Conservation (phyloP, 2,797 vertebrate species). For the Hoplostethus mediterraneus region DNA sequence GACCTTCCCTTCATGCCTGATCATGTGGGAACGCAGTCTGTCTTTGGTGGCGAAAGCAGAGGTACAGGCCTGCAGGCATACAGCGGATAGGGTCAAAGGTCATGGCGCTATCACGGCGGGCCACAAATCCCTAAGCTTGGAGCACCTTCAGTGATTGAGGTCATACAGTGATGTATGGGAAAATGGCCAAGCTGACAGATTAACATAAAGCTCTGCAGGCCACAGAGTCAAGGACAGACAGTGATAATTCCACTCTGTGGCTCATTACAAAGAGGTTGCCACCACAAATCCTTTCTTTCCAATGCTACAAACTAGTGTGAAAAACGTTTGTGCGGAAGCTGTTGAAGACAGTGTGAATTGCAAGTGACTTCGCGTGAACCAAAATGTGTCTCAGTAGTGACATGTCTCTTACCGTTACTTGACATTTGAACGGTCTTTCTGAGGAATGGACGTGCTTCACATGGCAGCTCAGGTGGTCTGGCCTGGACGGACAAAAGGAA, state of each 20-base stretch:
- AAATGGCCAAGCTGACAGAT: no score
- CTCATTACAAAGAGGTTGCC: background rate
- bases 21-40: constrained; percentile 99
- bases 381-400: no score
- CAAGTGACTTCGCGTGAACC: background rate
- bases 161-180: no score
- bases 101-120: background rate
- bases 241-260: background rate
- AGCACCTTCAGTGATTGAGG: constrained; percentile 2
- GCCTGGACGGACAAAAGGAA: constrained; percentile 83
- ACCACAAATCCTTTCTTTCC: background rate
- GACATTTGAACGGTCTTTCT: constrained; percentile 99
- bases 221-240: background rate
- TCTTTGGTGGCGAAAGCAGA: constrained; percentile 99
- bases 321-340: background rate
- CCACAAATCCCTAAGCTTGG: background rate
- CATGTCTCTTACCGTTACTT: constrained; percentile 92
- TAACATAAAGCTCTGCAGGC: background rate
- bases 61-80: constrained; percentile 91
- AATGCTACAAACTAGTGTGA: background rate
- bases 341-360: background rate
- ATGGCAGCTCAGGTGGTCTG: constrained; percentile 99
- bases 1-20: constrained; percentile 98
- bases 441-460: constrained; percentile 99
- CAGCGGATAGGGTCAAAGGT: constrained; percentile 30